Evolutionary conservation across 2,113 vertebrate species (phyloP).

Genomic region (Gobiocypris rarus): DNA sequence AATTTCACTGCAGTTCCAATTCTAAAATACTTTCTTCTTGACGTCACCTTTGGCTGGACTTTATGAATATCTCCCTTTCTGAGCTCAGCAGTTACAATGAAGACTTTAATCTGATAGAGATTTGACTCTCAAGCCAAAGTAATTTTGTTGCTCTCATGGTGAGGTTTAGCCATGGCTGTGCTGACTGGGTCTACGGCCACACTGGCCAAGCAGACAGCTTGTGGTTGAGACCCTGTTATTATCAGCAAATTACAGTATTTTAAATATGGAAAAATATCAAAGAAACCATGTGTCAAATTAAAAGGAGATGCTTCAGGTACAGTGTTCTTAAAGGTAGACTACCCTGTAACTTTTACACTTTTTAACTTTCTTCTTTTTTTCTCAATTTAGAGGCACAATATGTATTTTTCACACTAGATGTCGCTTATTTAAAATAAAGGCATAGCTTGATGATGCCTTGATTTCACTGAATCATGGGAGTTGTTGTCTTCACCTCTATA

Average conservation of each 20-base stretch:
- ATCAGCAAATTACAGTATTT: not conserved
- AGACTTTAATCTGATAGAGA: constrained; percentile 29
- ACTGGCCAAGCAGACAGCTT: not conserved
- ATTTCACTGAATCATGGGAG: no score
- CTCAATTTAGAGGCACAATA: no score
- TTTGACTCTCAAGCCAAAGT: not conserved
- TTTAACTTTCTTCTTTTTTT: no score
- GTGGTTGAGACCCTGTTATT: not conserved
- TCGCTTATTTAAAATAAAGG: no score
- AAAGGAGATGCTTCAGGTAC: not conserved
- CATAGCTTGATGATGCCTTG: no score
- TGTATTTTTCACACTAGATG: no score
- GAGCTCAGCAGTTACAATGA: constrained; percentile 8
- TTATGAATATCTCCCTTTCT: constrained; percentile 12
- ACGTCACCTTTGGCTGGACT: not conserved
- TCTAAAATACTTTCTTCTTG: not conserved
- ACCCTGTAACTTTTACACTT: no score
- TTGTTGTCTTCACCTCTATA: no score
- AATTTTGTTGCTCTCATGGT: not conserved
- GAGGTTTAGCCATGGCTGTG: not conserved
- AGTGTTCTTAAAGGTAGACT: not conserved
- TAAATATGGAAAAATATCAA: not conserved
- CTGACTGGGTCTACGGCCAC: not conserved
- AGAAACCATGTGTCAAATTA: not conserved
- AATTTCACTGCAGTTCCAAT: no score